Base-by-base conservation (phyloP, 2,888 invertebrate species). In the Augiades crinisus region DNA sequence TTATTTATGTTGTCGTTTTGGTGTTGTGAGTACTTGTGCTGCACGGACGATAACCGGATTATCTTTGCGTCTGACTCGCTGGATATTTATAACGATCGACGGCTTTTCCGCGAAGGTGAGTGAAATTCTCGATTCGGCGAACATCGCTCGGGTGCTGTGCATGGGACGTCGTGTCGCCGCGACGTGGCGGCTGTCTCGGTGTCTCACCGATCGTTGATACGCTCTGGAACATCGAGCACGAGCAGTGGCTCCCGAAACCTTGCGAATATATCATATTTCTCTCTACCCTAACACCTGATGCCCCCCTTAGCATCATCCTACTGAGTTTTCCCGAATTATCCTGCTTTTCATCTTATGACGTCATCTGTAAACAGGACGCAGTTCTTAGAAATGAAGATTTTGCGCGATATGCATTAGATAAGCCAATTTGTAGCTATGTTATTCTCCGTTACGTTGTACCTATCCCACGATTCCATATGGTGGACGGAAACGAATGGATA, bases 1-100 rank as follows among this genome's bases (percentile, higher is more conserved):
- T 86, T 87, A 87, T 88, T 84, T 86, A 86, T 88, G 88, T 88
- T 87, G 84, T 88, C 87, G 82, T 87, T 84, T 85, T 88, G 82
- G 88, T 88, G 88, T 86, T 79, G 88, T 89, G 88, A 83, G 86
- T 86, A 85, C 84, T 82, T 84, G 88, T 89, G 89, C 76, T 83
- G 79, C 85, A 84, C 83, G 81, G 79, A 80, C 87, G 79, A 87
- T 85, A 82, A 83, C 87, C 85, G 87, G 88, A 82, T 85, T 82
- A 85, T 85, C 86, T 85, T 87, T 86, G 88, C 78, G 74, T 79
- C 79, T 76, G 75, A 83, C 72, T 75, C 77, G 72, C 81, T 85
- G 88, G 86, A 89, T 87, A 87, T 86, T 80, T 82, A 75, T 80
- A 81, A 79, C 77, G 71, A 79, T 72, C 74, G 71, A 75, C 80